Evolutionary conservation across 1,140 invertebrate genomes (phyloP).

Genomic region (Nephotettix cincticeps): DNA sequence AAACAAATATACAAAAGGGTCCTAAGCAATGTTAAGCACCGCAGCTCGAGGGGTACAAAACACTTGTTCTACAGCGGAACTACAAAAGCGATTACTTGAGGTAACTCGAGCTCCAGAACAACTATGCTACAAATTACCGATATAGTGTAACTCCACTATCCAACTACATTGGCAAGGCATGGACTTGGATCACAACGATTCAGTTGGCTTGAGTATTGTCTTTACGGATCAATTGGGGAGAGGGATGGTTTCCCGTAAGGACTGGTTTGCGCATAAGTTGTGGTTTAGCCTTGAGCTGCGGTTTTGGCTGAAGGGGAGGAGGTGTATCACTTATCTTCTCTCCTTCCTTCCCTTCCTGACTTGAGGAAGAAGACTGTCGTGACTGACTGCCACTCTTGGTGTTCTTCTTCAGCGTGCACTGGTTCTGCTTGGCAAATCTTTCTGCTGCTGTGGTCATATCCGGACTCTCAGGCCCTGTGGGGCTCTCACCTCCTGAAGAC

Average conservation of each 20-base stretch:
- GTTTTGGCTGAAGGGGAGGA: slow-evolving; percentile 57
- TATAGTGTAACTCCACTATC: background rate
- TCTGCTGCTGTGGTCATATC: slow-evolving; percentile 72
- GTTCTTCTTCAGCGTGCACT: slow-evolving; percentile 80
- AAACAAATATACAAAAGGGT: slow-evolving; percentile 9
- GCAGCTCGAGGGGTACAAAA: background rate
- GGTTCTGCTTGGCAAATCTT: slow-evolving; percentile 74
- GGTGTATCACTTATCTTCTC: slow-evolving; percentile 3
- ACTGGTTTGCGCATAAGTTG: slow-evolving; percentile 68
- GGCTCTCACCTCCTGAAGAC: slow-evolving; percentile 31
- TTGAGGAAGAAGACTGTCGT: slow-evolving; percentile 1
- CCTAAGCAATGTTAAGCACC: background rate
- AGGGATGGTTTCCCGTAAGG: slow-evolving; percentile 45
- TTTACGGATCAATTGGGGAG: slow-evolving; percentile 27
- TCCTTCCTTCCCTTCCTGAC: slow-evolving; percentile 27
- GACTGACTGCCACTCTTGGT: slow-evolving; percentile 48
- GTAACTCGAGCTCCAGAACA: background rate
- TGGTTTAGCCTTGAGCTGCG: slow-evolving; percentile 70
- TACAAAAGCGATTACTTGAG: slow-evolving; percentile 9
- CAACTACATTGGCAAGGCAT: background rate
- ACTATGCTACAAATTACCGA: background rate
- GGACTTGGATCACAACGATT: background rate
- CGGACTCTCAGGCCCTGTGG: slow-evolving; percentile 57
- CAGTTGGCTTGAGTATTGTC: slow-evolving; percentile 27
- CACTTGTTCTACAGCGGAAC: background rate